A percentile compares a stretch with the other conserved stretches of the same genome.
phyloP scores from a whole-genome alignment of 2,888 invertebrate genomes.

The Camponotus fellah region DNA sequence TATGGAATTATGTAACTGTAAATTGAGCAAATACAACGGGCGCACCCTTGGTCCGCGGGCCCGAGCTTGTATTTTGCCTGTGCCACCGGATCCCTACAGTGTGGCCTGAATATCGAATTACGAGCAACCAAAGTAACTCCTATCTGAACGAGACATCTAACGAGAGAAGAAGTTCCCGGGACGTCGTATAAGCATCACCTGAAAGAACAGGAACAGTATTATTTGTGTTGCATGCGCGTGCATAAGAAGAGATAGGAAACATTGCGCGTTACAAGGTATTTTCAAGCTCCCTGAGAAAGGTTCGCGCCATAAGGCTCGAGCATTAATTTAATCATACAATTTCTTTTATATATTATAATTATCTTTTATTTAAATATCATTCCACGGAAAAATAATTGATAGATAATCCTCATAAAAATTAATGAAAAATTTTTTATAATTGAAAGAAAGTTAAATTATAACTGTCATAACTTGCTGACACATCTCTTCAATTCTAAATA shows the following conservation, averaged over 20 bases:
- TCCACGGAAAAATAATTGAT: background rate
- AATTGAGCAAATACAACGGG: slow-evolving; percentile 85
- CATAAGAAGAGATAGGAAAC: slow-evolving; percentile 14
- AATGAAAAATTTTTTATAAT: background rate
- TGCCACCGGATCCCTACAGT: slow-evolving; percentile 57
- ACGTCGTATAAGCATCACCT: slow-evolving; percentile 34
- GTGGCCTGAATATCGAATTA: slow-evolving; percentile 78
- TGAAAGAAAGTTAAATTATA: background rate
- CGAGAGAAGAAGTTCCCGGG: slow-evolving; percentile 64
- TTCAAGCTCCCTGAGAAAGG: background rate
- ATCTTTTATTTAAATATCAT: background rate
- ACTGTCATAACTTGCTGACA: background rate
- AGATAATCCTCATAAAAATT: background rate
- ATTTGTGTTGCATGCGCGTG: slow-evolving; percentile 26
- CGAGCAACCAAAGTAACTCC: slow-evolving; percentile 75
- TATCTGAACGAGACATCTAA: slow-evolving; percentile 83
- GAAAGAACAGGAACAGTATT: slow-evolving; percentile 49
- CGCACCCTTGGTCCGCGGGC: slow-evolving; percentile 66
- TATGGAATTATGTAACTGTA: slow-evolving; percentile 85
- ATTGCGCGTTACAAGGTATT: background rate
- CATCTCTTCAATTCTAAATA: background rate
- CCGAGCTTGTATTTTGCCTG: slow-evolving; percentile 77
- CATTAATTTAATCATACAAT: background rate
- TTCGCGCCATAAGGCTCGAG: background rate
- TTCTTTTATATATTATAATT: background rate